Evolutionary conservation across 2,113 vertebrate genomes (phyloP).

Genomic region (Apodemus speciosus): DNA sequence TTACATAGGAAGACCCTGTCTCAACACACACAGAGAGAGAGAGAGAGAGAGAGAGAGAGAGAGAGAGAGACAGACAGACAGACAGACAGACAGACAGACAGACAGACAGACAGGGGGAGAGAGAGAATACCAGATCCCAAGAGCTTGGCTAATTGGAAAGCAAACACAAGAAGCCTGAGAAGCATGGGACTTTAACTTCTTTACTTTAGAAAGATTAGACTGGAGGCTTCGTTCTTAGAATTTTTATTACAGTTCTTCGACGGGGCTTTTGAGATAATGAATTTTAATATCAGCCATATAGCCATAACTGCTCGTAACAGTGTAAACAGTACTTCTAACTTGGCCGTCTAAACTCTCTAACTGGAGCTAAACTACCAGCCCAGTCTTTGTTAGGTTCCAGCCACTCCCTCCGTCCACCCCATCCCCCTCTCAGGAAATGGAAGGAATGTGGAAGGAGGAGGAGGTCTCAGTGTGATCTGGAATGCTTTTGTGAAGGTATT

Average conservation of each 20-base stretch:
- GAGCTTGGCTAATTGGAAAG: conserved; percentile 59
- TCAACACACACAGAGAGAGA: neutral
- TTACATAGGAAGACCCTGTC: neutral
- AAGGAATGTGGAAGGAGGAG: conserved; percentile 57
- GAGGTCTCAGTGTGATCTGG: conserved; percentile 22
- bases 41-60: too few relatives aligned
- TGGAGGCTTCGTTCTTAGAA: conserved; percentile 57
- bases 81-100: neutral
- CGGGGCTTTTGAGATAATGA: conserved; percentile 17
- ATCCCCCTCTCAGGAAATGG: conserved; percentile 55
- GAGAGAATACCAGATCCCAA: conserved; percentile 61
- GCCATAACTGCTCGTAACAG: neutral
- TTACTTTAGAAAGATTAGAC: conserved; percentile 61
- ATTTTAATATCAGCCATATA: conserved; percentile 30
- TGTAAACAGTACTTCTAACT: neutral
- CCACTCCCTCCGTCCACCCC: neutral
- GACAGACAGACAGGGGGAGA: neutral
- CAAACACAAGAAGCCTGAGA: conserved; percentile 47
- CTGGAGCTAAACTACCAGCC: neutral
- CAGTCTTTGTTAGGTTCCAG: conserved; percentile 49
- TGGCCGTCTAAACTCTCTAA: neutral
- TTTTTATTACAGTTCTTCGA: conserved; percentile 59
- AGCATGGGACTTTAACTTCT: conserved; percentile 52
- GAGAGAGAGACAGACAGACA: too few relatives aligned
- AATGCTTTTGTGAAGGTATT: conserved; percentile 73